Base-by-base conservation (phyloP, 2,888 invertebrate species). In the Drosophila trichaetosa region DNA sequence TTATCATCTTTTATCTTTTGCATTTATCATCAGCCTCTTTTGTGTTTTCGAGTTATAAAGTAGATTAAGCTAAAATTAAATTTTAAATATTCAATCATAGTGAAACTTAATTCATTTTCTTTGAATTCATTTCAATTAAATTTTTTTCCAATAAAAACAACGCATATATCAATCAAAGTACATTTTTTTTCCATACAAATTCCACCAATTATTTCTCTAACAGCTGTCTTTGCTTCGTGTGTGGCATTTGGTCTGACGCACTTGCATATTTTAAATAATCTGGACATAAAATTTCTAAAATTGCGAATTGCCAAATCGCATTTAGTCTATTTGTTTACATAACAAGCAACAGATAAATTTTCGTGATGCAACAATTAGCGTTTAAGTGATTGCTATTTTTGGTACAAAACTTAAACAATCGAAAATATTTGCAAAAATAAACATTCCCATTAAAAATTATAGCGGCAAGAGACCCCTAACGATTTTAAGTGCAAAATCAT, bases 281-380 rank as follows among this genome's bases (percentile, higher is more conserved):
- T 69, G 34, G 51, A 29, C 33, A 75, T 57, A 11, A 13, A 54
- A 66, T 64, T 73, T 67, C 54, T 27, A 60, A 67, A 61, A 64
- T 67, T 60, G 62, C 69, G 18, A 62, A 57, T 52, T 58, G 57
- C 58, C 63, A 65, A 74, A 80, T 70, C 57, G 51, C 48, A 73
- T 79, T 38, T 38, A 16, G n/a, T 31, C 36, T 63, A 21, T 13
- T 52, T 84, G 89, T 84, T 89, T 84, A 89, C 66, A 66, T 24
- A 56, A 40, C 36, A 52, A 36, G 34, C 64, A 42, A 7, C 21
- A 76, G 48, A 79, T 80, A 85, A 51, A 86, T 70, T 49, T 70
- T 69, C 64, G 62, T 48, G 63, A 59, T 76, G 66, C 54, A 76
- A 60, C 57, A 76, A 71, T 84, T 73, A 71, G 68, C 60, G 57